Conservation (phyloP, 2,113 vertebrate species). For the Tauraco erythrolophus region DNA sequence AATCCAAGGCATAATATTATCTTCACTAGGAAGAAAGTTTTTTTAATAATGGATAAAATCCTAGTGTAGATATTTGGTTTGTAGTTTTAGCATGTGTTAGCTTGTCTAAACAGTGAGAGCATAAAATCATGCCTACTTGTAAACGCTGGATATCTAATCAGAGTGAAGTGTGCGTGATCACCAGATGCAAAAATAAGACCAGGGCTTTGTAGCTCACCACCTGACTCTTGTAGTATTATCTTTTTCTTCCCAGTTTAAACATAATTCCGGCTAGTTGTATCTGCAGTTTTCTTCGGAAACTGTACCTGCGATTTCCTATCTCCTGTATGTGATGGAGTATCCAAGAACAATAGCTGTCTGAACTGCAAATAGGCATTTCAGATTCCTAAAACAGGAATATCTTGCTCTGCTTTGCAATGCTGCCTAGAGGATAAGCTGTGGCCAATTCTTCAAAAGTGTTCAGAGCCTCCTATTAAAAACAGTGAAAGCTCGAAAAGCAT, state of each 20-base stretch:
- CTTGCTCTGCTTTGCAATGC: constrained; percentile 17
- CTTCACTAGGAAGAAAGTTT: background rate
- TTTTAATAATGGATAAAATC: constrained; percentile 10
- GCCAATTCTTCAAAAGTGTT: background rate
- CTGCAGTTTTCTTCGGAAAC: background rate
- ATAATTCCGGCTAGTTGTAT: background rate
- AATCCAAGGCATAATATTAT: background rate
- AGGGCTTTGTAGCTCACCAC: background rate
- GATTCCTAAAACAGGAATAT: constrained; percentile 27
- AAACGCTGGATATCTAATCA: background rate
- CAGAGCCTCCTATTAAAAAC: background rate
- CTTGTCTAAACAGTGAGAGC: background rate
- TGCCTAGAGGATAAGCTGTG: constrained; percentile 21
- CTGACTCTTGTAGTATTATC: background rate
- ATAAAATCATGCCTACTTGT: background rate
- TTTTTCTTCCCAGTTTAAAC: background rate
- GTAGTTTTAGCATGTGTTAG: background rate
- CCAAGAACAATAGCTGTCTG: background rate
- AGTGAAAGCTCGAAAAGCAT: background rate
- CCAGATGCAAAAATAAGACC: background rate
- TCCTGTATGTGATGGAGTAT: background rate
- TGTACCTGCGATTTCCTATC: background rate
- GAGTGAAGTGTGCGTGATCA: background rate
- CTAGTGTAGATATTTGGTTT: background rate
- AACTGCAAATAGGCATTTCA: background rate